Base-by-base conservation (phyloP, 64 coral and sea anemone genomes). In the Stichodactyla mertensii region DNA sequence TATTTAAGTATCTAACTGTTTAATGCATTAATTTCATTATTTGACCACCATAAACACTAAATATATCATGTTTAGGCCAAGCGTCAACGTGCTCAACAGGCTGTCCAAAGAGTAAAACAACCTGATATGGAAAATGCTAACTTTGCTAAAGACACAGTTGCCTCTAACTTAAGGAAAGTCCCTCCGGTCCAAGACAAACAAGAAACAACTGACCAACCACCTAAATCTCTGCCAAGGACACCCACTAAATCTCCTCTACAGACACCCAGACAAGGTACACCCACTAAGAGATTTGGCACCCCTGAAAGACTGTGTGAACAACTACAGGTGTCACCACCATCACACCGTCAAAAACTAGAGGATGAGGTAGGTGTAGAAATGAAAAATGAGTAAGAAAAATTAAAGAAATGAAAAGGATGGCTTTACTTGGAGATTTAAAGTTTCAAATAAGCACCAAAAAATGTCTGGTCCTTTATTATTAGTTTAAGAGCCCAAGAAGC, bases 101-200 rank as follows among this genome's bases (percentile, higher is more conserved):
- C 26, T 20, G 61, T 82, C 62, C 87, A 95, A 84, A 92, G 78
- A 87, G 54, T 89, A 28, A 89, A 92, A 79, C 59, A 88, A 51
- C 61, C 82, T 54, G 71, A 62, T 15, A 22, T 95, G 54, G 61
- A 89, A 13, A 83, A 87, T 36, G 94, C 90, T 22, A 59, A 89
- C 83, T 95, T 95, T 92, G 94, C 94, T 22, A 85, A 95, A 55
- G 90, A 87, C 27, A 95, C 94, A 51, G 90, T 95, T 26, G 82
- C 94, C 64, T 95, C 94, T 2, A 95, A 82, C 71, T 56, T 95
- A 64, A 92, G 90, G 85, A 95, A 92, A 77, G 90, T 82, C 28
- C 89, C 89, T 78, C 82, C 82, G 59, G 71, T 62, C n/a, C 85
- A 84, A 86, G 82, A 79, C 20, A 71, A 57, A n/a, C 86, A 59